Conservation (phyloP, 2,888 invertebrate species). For the Macrophya alboannulata region DNA sequence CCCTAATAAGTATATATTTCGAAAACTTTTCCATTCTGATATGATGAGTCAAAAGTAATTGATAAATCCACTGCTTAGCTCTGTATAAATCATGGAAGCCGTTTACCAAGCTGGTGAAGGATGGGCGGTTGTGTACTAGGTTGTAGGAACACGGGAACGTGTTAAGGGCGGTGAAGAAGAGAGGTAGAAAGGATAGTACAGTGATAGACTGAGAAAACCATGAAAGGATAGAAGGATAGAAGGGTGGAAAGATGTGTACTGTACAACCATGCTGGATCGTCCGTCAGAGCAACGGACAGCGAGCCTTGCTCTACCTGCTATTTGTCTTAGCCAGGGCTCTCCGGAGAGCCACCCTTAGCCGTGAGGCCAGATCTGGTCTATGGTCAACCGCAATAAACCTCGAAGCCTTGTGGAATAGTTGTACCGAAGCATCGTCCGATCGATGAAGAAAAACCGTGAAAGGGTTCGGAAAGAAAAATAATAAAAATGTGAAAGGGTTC, state of each 20-base stretch:
- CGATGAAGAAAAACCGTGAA: slow-evolving; percentile 2
- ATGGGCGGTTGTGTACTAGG: not conserved
- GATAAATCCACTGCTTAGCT: too few relatives aligned
- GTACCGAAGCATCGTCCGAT: not conserved
- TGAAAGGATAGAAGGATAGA: not conserved
- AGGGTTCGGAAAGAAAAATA: slow-evolving; percentile 11
- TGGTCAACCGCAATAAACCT: slow-evolving; percentile 51
- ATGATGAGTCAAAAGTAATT: not conserved
- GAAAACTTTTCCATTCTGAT: not conserved
- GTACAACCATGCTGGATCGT: slow-evolving; percentile 32
- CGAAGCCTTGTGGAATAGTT: slow-evolving; percentile 36
- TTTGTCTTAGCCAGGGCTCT: slow-evolving; percentile 55
- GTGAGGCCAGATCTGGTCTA: not conserved
- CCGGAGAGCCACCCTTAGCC: slow-evolving; percentile 40
- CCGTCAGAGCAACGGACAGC: slow-evolving; percentile 46
- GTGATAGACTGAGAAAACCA: not conserved
- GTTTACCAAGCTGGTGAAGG: not conserved
- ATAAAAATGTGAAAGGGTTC: not conserved
- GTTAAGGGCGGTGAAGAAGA: not conserved
- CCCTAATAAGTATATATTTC: too few relatives aligned
- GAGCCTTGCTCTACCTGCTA: slow-evolving; percentile 47
- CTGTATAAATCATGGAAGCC: slow-evolving; percentile 10
- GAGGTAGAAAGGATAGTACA: slow-evolving; percentile 1
- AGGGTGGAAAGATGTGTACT: not conserved
- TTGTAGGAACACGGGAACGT: not conserved